Conservation (phyloP, 2,797 vertebrate species). For the Alectoris magna region DNA sequence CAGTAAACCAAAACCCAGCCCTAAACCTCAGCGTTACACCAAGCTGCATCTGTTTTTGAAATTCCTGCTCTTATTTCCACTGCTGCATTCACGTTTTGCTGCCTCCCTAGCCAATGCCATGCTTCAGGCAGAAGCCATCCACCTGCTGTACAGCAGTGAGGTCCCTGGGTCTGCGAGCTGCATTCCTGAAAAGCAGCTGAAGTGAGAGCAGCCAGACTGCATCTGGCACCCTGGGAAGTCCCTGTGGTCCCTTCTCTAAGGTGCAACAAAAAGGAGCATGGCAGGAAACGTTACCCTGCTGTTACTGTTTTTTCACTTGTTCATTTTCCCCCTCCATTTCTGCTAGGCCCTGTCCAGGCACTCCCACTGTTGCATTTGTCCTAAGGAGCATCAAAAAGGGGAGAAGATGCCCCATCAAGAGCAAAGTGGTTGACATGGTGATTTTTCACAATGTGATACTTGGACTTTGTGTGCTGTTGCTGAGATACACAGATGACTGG, state of each 20-base stretch:
- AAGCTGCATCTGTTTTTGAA: neutral
- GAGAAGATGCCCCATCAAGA: neutral
- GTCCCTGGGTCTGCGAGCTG: conserved; percentile 4
- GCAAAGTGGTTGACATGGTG: neutral
- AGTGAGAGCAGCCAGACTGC: neutral
- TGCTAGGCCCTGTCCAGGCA: neutral
- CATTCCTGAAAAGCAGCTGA: neutral
- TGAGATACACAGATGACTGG: neutral
- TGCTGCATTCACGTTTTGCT: neutral
- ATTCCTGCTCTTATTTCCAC: neutral
- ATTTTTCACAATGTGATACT: neutral
- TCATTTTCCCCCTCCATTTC: neutral
- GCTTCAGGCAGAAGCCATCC: neutral
- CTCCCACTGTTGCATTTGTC: neutral
- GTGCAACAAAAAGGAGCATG: neutral
- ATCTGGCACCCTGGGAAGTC: neutral
- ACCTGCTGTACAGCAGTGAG: neutral
- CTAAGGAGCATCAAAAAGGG: neutral
- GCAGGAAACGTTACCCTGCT: neutral
- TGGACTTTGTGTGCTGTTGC: conserved; percentile 1
- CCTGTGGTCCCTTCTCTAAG: neutral
- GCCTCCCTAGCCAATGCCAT: neutral
- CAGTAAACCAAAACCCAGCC: neutral
- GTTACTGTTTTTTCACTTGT: neutral
- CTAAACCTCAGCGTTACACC: neutral